A percentile compares a stretch with the other conserved stretches of the same genome.
Evolutionary conservation across 2,888 invertebrate species (phyloP).

Genomic region (Orgyia antiqua): DNA sequence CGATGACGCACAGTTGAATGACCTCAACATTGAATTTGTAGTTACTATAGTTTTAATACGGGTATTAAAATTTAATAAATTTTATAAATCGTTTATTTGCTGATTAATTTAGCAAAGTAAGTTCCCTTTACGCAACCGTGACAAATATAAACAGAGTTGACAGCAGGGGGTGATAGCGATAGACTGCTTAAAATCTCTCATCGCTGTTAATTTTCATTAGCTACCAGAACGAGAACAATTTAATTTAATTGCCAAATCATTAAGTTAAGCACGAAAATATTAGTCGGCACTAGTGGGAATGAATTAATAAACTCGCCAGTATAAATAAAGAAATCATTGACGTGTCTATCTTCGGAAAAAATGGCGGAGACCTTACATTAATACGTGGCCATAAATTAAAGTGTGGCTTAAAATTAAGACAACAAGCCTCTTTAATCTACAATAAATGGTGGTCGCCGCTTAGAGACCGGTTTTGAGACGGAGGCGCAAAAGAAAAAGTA

Average conservation of each 20-base stretch:
- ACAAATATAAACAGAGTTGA: conserved; percentile 38
- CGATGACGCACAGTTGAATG: conserved; percentile 41
- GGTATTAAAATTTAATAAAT: neutral
- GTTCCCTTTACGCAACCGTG: conserved; percentile 36
- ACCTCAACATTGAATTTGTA: conserved; percentile 27
- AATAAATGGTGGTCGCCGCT: conserved; percentile 76
- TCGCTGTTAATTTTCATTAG: conserved; percentile 70
- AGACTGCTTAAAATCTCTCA: conserved; percentile 54
- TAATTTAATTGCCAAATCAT: conserved; percentile 78
- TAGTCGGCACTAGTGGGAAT: conserved; percentile 64
- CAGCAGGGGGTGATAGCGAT: conserved; percentile 35
- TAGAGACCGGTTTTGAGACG: conserved; percentile 71
- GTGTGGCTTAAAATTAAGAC: conserved; percentile 78
- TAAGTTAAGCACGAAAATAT: conserved; percentile 75
- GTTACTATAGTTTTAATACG: no score
- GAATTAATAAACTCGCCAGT: conserved; percentile 51
- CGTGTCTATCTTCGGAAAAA: conserved; percentile 62
- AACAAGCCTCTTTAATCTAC: conserved; percentile 79
- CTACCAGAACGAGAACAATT: conserved; percentile 73
- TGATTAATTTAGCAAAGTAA: conserved; percentile 29
- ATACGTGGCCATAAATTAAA: conserved; percentile 74
- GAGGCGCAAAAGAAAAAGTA: conserved; percentile 73
- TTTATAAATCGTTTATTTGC: conserved; percentile 26
- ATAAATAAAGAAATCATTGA: conserved; percentile 72
- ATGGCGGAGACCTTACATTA: conserved; percentile 67